A percentile compares a stretch with the other conserved stretches of the same genome.
These are phyloP conservation scores for Kryphioiulus occultus DNA, from an alignment of 2,888 invertebrate species.

Conservation along the genomic window DNA sequence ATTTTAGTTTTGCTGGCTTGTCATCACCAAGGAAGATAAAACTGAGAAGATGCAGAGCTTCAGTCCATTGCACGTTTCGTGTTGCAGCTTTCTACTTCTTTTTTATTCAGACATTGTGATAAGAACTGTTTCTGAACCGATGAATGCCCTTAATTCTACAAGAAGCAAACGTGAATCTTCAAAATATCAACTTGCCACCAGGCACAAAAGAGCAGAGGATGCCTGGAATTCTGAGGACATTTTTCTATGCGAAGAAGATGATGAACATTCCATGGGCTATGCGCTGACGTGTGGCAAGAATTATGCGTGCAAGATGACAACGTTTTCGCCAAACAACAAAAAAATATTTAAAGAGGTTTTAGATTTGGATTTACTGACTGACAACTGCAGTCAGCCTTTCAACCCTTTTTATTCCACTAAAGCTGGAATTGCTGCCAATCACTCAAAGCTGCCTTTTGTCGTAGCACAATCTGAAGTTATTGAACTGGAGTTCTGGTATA, in stretches of 20 bases:
- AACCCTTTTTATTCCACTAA: neutral
- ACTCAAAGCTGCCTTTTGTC: neutral
- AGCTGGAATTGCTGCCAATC: neutral
- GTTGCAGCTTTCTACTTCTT: neutral
- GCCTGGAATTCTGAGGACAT: neutral
- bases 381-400: neutral
- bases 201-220: neutral
- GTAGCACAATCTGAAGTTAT: neutral
- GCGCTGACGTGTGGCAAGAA: neutral
- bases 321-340: neutral
- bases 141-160: neutral
- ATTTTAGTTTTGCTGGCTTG: too few species aligned
- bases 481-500: neutral
- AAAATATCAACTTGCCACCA: neutral
- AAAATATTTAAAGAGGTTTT: neutral
- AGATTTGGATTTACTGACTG: neutral
- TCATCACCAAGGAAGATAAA: neutral
- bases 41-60: neutral
- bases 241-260: neutral
- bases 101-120: neutral
- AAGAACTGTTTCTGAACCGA: neutral
- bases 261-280: neutral
- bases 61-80: neutral
- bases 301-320: neutral
- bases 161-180: neutral